A percentile compares a stretch with the other conserved stretches of the same genome.
phyloP scores from a whole-genome alignment of 2,888 invertebrate genomes.

The Pyrocoelia pectoralis region DNA sequence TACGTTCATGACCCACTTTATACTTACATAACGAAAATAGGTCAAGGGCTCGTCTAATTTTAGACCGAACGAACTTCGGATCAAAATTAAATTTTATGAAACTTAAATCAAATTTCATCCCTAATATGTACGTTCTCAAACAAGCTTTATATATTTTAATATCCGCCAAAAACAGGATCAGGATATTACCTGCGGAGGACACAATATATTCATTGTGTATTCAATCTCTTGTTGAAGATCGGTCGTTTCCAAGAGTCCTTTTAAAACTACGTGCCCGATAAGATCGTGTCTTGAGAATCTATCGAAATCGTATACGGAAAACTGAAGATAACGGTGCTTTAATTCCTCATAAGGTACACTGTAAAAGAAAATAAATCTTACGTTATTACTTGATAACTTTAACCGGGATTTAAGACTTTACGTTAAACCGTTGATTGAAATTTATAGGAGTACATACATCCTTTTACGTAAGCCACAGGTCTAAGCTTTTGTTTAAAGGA shows the following conservation, averaged over 20 bases:
- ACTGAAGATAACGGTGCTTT: constrained; percentile 78
- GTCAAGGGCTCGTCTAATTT: not conserved
- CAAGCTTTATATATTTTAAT: not conserved
- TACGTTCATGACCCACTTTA: not conserved
- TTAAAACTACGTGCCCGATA: constrained; percentile 84
- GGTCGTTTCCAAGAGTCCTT: constrained; percentile 78
- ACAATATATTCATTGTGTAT: constrained; percentile 85
- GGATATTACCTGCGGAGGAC: constrained; percentile 72
- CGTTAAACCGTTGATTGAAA: not conserved
- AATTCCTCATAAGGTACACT: constrained; percentile 81
- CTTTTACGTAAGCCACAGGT: not conserved
- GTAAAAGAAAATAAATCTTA: constrained; percentile 43
- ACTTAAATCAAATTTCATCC: no score
- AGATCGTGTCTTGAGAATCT: constrained; percentile 87
- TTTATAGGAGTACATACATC: not conserved
- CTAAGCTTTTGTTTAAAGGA: not conserved
- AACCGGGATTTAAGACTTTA: not conserved
- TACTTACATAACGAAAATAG: not conserved
- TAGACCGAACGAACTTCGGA: no score
- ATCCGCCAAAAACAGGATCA: no score
- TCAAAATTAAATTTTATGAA: not conserved
- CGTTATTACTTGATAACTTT: not conserved
- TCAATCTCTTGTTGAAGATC: constrained; percentile 83
- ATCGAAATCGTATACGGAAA: constrained; percentile 89
- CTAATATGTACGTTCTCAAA: no score